These are phyloP conservation scores for Rugalucina vietnamica DNA, from an alignment of 2,888 invertebrate genomes.

Conservation along the genomic window DNA sequence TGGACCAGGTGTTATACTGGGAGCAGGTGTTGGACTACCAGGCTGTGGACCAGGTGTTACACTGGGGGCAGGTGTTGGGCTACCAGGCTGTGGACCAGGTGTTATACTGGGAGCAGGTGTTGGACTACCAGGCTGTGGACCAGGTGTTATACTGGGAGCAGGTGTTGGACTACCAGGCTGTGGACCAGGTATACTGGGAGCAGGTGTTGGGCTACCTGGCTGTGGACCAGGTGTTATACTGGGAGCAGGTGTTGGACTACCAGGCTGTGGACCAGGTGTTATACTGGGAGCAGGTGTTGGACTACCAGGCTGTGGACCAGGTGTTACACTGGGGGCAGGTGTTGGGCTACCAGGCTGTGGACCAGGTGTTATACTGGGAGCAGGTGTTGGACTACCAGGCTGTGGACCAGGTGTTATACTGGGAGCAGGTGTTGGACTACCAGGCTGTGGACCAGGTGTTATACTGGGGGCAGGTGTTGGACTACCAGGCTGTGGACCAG, in stretches of 20 bases:
- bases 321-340: background rate
- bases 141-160: background rate
- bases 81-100: background rate
- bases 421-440: too few relatives aligned
- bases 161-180: too few relatives aligned
- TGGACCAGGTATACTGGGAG: slow-evolving; percentile 15
- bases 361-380: background rate
- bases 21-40: slow-evolving; percentile 66
- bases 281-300: background rate
- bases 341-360: background rate
- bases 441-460: slow-evolving; percentile 14
- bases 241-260: background rate
- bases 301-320: background rate
- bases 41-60: slow-evolving; percentile 61
- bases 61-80: slow-evolving; percentile 69
- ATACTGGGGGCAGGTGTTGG: too few relatives aligned
- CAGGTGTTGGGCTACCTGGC: too few relatives aligned
- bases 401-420: background rate
- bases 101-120: background rate
- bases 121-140: background rate
- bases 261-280: background rate
- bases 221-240: slow-evolving; percentile 3
- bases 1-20: slow-evolving; percentile 62
- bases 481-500: slow-evolving; percentile 32
- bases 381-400: too few relatives aligned